Evolutionary conservation across 2,888 invertebrate species (phyloP).

Genomic region (Brenthis daphne): DNA sequence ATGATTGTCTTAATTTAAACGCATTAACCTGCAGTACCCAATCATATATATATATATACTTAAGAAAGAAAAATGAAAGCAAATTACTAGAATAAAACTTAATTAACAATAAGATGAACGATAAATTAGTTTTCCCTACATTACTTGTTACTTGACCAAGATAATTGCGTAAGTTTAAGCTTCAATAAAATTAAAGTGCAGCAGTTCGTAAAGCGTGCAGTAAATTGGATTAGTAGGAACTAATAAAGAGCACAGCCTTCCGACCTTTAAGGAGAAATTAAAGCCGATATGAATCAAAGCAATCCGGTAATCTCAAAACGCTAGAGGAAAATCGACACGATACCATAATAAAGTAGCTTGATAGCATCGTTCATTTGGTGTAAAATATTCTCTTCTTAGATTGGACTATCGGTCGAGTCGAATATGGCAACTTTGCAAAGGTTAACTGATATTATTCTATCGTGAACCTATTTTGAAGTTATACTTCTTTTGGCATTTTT

Average conservation of each 20-base stretch:
- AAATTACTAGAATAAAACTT: no score
- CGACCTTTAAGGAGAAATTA: slow-evolving; percentile 33
- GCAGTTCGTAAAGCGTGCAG: background rate
- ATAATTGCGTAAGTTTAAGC: background rate
- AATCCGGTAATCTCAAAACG: slow-evolving; percentile 29
- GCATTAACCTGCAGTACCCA: no score
- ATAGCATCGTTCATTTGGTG: slow-evolving; percentile 31
- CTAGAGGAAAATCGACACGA: slow-evolving; percentile 33
- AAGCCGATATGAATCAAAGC: slow-evolving; percentile 30
- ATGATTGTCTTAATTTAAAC: no score
- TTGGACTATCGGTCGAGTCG: slow-evolving; percentile 22
- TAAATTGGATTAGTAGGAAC: slow-evolving; percentile 17
- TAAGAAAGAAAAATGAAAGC: no score
- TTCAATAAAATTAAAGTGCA: background rate
- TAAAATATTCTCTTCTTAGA: slow-evolving; percentile 26
- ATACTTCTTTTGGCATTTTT: no score
- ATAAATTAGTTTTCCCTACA: background rate
- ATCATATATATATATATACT: no score
- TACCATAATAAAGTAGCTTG: slow-evolving; percentile 32
- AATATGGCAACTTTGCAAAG: slow-evolving; percentile 20
- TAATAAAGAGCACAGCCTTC: slow-evolving; percentile 19
- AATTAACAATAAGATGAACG: no score
- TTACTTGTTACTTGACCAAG: background rate
- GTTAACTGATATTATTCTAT: slow-evolving; percentile 14
- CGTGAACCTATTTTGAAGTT: no score